Conservation (phyloP, 2,888 invertebrate species). For the Cynaeus angustus region DNA sequence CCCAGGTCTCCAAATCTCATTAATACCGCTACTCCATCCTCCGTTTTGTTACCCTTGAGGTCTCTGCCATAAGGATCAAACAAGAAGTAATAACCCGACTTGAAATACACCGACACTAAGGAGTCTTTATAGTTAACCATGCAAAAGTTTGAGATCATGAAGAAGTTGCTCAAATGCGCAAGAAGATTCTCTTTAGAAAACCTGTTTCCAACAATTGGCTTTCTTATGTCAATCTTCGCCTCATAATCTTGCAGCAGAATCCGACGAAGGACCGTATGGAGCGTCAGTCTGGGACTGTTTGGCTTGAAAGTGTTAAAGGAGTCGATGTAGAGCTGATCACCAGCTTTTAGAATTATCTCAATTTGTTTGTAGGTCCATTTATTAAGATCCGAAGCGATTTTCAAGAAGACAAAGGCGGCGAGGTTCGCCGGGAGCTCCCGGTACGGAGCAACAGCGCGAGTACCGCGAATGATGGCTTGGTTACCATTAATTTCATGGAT, state of each 20-base stretch:
- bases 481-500: conserved; percentile 65
- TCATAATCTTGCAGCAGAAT: conserved; percentile 74
- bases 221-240: conserved; percentile 63
- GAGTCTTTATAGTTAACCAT: conserved; percentile 74
- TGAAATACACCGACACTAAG: conserved; percentile 75
- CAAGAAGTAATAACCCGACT: conserved; percentile 75
- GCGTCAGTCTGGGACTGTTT: conserved; percentile 67
- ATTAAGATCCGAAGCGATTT: conserved; percentile 72
- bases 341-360: conserved; percentile 75
- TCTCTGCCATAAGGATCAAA: conserved; percentile 77
- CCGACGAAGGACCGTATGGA: conserved; percentile 71
- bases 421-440: conserved; percentile 72
- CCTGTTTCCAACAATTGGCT: conserved; percentile 62
- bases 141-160: conserved; percentile 74
- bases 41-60: conserved; percentile 68
- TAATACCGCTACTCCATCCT: conserved; percentile 57
- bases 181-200: conserved; percentile 58
- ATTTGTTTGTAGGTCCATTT: conserved; percentile 74
- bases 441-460: conserved; percentile 56
- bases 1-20: conserved; percentile 57
- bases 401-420: conserved; percentile 75
- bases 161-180: conserved; percentile 74
- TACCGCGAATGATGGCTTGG: conserved; percentile 72
- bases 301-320: conserved; percentile 75
- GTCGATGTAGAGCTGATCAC: conserved; percentile 77